Evolutionary conservation across 2,888 invertebrate species (phyloP).

Genomic region (Celastrina argiolus): DNA sequence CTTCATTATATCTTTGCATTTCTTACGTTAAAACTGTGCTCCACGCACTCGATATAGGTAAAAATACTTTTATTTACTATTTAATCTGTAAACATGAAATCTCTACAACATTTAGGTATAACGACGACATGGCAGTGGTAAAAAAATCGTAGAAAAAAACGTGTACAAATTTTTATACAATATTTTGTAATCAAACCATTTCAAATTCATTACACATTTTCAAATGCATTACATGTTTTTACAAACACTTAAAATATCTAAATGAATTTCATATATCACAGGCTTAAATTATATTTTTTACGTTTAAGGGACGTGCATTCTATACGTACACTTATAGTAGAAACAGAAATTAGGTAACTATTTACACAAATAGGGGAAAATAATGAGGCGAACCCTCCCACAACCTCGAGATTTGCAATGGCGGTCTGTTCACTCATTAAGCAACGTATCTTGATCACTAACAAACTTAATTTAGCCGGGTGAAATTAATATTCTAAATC

Average conservation of each 20-base stretch:
- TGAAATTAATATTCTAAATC: conserved; percentile 31
- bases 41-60: background rate
- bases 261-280: conserved; percentile 74
- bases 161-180: conserved; percentile 4
- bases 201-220: conserved; percentile 22
- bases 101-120: conserved; percentile 2
- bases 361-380: conserved; percentile 77
- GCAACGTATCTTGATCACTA: conserved; percentile 52
- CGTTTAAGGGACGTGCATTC: conserved; percentile 72
- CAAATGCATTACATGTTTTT: conserved; percentile 36
- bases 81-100: conserved; percentile 9
- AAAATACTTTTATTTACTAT: background rate
- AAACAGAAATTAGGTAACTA: conserved; percentile 74
- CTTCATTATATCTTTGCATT: background rate
- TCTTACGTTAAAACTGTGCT: background rate
- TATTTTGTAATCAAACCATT: background rate
- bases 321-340: conserved; percentile 68
- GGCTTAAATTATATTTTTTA: conserved; percentile 75
- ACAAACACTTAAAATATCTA: conserved; percentile 61
- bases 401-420: conserved; percentile 76
- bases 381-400: conserved; percentile 76
- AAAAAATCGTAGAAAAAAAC: conserved; percentile 28
- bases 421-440: conserved; percentile 58
- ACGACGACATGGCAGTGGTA: conserved; percentile 29
- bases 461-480: conserved; percentile 37